A percentile compares a stretch with the other conserved stretches of the same genome.
Conservation (phyloP, 2,888 invertebrate genomes). For the Archips xylosteana region DNA sequence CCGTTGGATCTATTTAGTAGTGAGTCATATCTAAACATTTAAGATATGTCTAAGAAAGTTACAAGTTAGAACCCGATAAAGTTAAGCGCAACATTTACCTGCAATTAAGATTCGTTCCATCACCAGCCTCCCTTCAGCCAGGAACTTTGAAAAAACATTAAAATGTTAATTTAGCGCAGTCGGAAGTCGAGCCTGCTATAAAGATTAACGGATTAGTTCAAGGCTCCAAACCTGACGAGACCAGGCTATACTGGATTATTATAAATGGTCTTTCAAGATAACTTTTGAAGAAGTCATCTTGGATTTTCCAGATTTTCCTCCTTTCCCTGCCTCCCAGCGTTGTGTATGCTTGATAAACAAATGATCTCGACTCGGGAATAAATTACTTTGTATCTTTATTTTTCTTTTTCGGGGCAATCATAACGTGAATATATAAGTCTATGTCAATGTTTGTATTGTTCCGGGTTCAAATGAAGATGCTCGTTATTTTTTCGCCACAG, state of each 20-base stretch:
- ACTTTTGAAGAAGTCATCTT: conserved; percentile 41
- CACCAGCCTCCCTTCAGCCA: background rate
- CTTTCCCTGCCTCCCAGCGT: conserved; percentile 20
- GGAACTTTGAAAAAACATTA: conserved; percentile 29
- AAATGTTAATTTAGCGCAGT: conserved; percentile 21
- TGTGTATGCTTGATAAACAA: conserved; percentile 39
- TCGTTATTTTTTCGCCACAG: conserved; percentile 12
- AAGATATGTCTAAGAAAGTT: background rate
- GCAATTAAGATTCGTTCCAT: conserved; percentile 2
- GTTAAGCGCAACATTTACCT: background rate
- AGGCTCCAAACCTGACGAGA: conserved; percentile 28
- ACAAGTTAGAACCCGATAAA: background rate
- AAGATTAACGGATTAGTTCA: conserved; percentile 42
- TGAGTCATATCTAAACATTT: background rate
- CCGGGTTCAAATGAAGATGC: conserved; percentile 14
- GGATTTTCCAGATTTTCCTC: conserved; percentile 29
- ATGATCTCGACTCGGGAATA: conserved; percentile 35
- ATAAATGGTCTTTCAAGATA: conserved; percentile 44
- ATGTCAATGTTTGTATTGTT: conserved; percentile 32
- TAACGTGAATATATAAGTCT: conserved; percentile 33
- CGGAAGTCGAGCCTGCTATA: conserved; percentile 32
- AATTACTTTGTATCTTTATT: conserved; percentile 41
- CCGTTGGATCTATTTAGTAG: background rate
- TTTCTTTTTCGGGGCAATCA: conserved; percentile 36
- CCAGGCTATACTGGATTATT: conserved; percentile 39